Base-by-base conservation (phyloP, 1,140 invertebrate genomes). In the Leptinotarsa texana region DNA sequence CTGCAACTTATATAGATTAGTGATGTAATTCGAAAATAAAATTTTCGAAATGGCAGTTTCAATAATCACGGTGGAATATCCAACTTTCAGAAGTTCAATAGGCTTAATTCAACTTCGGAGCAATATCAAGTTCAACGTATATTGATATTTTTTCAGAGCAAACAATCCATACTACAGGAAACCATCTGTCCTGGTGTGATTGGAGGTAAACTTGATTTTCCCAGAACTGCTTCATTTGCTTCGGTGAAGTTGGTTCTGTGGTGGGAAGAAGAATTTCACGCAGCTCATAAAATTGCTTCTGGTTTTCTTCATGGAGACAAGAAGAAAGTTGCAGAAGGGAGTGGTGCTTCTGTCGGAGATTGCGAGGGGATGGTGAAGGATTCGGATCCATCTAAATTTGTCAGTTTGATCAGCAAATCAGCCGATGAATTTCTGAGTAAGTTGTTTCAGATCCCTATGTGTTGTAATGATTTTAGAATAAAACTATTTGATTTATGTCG, bases 181-280 rank as follows among this genome's bases (percentile, higher is more conserved):
- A 90, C 89, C 13, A 85, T 94, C 62, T 94, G 93, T 80, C 85
- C 87, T 2, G 89, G 91, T 62, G 89, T 93, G 27, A 92, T 93
- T 27, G 93, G 93, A 24, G 93, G 93, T 0, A 88, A 90, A 75
- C 82, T 94, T 48, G 93, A 94, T 86, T 94, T 94, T 86, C 93
- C 93, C 0, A 88, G 92, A 63, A 92, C 91, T 82, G 92, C 92
- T 4, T 94, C 93, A 5, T 94, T 94, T 87, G 93, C 92, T 13
- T 89, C 93, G 8, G 90, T 93, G 42, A 94, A 94, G 87, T 88
- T 94, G 72, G 92, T 93, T 3, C 84, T 90, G 2, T 94, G 93
- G 93, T 91, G 92, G 87, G 92, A 93, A 85, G 90, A 91, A 67
- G 91, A 92, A 78, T 92, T 91, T 77, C 78, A 86, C 13, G 88